These are phyloP conservation scores for Leptopilina syphax DNA, from an alignment of 2,888 invertebrate species.

Conservation along the genomic window DNA sequence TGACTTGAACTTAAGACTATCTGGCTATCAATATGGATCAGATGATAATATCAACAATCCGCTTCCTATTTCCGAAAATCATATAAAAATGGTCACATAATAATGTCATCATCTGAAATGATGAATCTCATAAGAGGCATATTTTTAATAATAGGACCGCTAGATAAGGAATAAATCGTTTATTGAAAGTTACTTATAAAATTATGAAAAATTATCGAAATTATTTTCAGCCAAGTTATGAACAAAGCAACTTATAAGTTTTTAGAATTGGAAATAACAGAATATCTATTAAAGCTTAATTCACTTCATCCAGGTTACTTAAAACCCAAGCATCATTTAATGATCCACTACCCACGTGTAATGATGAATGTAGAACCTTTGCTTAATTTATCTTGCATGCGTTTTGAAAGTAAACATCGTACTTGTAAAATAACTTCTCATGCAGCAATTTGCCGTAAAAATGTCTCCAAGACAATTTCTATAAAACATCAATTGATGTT, in stretches of 20 bases:
- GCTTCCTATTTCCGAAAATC: slow-evolving; percentile 45
- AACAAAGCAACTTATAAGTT: slow-evolving; percentile 38
- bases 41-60: slow-evolving; percentile 52
- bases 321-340: slow-evolving; percentile 54
- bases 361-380: slow-evolving; percentile 51
- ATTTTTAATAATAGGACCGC: slow-evolving; percentile 52
- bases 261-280: slow-evolving; percentile 46
- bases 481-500: slow-evolving; percentile 47
- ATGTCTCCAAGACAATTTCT: slow-evolving; percentile 48
- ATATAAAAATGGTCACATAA: slow-evolving; percentile 46
- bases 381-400: slow-evolving; percentile 49
- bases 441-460: slow-evolving; percentile 42
- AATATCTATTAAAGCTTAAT: slow-evolving; percentile 45
- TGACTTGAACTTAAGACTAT: slow-evolving; percentile 49
- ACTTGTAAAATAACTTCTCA: slow-evolving; percentile 44
- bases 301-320: slow-evolving; percentile 44
- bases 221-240: slow-evolving; percentile 44
- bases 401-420: slow-evolving; percentile 53
- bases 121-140: slow-evolving; percentile 50
- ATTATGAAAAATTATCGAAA: slow-evolving; percentile 50
- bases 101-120: slow-evolving; percentile 59
- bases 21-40: slow-evolving; percentile 54
- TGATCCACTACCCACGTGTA: slow-evolving; percentile 51
- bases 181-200: slow-evolving; percentile 51
- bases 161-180: slow-evolving; percentile 47